Percentiles rank a stretch among this genome's conserved stretches.
These are phyloP conservation scores for Sycophila sp. DNA, from an alignment of 1,140 invertebrate genomes.

Conservation along the genomic window DNA sequence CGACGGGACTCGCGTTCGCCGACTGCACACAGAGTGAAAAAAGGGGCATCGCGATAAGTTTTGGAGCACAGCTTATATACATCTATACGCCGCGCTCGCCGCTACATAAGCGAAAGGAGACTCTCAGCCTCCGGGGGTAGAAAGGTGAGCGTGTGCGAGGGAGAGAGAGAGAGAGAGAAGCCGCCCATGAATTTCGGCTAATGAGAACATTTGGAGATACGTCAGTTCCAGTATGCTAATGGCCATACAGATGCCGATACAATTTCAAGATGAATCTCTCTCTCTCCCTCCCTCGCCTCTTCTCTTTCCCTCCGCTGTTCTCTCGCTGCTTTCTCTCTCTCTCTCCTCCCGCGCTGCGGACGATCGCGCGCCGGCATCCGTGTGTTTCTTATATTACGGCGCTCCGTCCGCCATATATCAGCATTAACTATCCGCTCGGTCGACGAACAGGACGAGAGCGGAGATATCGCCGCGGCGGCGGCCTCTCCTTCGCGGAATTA, in stretches of 20 bases:
- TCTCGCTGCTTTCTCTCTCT: conserved; percentile 4
- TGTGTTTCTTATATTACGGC: conserved; percentile 61
- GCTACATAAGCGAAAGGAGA: not conserved
- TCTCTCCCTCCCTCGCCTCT: conserved; percentile 36
- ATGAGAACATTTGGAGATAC: conserved; percentile 68
- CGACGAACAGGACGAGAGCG: conserved; percentile 26
- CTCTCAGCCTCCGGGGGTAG: too few species aligned
- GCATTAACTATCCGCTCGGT: conserved; percentile 58
- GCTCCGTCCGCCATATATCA: conserved; percentile 57
- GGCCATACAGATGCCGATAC: conserved; percentile 68
- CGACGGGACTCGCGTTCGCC: too few species aligned
- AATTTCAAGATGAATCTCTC: conserved; percentile 67
- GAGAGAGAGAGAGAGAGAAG: conserved; percentile 49
- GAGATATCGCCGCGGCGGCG: not conserved
- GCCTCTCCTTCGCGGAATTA: conserved; percentile 38
- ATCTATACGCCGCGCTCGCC: not conserved
- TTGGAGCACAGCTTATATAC: conserved; percentile 2
- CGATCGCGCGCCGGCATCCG: conserved; percentile 29
- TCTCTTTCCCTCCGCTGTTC: conserved; percentile 36
- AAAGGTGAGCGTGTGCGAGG: not conserved
- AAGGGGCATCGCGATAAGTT: conserved; percentile 36
- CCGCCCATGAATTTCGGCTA: conserved; percentile 68
- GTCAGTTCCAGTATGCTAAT: conserved; percentile 69
- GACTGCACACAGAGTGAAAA: conserved; percentile 19
- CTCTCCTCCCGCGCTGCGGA: conserved; percentile 28